These are phyloP conservation scores for Leuciscus idus DNA, from an alignment of 2,113 vertebrate genomes.

Conservation along the genomic window DNA sequence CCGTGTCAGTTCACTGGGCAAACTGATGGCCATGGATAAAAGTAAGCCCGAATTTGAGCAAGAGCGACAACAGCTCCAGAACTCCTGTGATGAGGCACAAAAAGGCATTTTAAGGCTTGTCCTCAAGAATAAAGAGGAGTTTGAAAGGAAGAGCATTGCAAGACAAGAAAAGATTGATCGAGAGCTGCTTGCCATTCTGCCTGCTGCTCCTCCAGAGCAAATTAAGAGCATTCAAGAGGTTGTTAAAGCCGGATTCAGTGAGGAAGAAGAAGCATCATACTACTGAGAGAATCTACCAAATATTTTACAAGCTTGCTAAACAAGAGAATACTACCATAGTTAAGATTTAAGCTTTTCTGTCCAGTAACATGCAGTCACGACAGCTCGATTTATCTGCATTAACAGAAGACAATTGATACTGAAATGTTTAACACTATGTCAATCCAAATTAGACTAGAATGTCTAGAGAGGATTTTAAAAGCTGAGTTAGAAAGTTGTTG, in stretches of 20 bases:
- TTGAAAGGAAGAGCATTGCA: constrained; percentile 44
- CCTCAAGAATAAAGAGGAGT: constrained; percentile 55
- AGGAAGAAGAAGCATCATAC: not conserved
- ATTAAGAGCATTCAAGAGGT: constrained; percentile 19
- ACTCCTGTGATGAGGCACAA: constrained; percentile 44
- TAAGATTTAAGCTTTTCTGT: not conserved
- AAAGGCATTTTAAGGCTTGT: constrained; percentile 46
- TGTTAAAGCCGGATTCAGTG: constrained; percentile 21
- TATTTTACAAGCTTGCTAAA: not conserved
- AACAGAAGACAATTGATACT: not conserved
- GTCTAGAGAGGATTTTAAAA: not conserved
- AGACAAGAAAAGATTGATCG: constrained; percentile 55
- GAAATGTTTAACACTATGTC: not conserved
- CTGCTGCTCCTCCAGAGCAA: constrained; percentile 51
- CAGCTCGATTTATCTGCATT: not conserved
- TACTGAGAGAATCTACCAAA: not conserved
- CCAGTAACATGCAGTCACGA: not conserved
- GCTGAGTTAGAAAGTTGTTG: not conserved
- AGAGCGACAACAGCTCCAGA: constrained; percentile 2
- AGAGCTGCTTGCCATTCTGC: constrained; percentile 57
- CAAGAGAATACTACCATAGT: not conserved
- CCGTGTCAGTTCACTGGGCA: constrained; percentile 57
- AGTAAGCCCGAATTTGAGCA: constrained; percentile 19
- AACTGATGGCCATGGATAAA: constrained; percentile 59
- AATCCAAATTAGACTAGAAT: not conserved